Base-by-base conservation (phyloP, 2,888 invertebrate genomes). In the Lordiphosa fenestrarum region DNA sequence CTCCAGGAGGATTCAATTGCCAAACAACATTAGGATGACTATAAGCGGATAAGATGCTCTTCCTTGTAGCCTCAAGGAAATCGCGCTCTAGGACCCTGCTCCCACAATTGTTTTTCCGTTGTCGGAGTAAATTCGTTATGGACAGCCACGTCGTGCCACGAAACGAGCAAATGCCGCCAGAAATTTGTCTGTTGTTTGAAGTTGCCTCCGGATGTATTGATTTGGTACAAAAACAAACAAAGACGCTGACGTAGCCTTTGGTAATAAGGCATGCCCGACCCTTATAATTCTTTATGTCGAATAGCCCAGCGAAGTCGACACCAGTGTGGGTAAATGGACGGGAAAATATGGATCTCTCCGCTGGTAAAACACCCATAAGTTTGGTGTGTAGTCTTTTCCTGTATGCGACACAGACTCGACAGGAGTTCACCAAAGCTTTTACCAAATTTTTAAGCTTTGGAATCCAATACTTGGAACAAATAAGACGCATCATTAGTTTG, bases 311-410 rank as follows among this genome's bases (percentile, higher is more conserved):
- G 4, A 39, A 49, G 15, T 38, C 37, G 12, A 48, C 13, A 3
- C 48, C 38, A 5, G 38, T 38, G 7, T 38, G 23, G 2, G 21
- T 36, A 3, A 48, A 25, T 2, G 48, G 21, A 9, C 25, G 21
- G 25, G 37, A 15, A 48, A 48, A 25, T 1, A 25, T 38, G 3
- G 38, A 12, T 23, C 15, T 48, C 6, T 36, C 13, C 2, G 5
- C 21, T 9, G 47, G 23, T 19, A 47, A 35, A 21, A 37, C 23
- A 7, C 12, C 47, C 47, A 47, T 47, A 3, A 48, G 21, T 23
- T 48, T 25, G 12, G 25, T 9, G 9, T 48, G 48, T n/a, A 47
- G 23, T 19, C 21, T 38, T 9, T 23, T 37, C 25, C 1, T 15
- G 15, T 15, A 15, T 15, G 15, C 15, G 1, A 15, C 15, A 15